Conservation (phyloP, 1,140 invertebrate genomes). For the Scaptomyza montana region DNA sequence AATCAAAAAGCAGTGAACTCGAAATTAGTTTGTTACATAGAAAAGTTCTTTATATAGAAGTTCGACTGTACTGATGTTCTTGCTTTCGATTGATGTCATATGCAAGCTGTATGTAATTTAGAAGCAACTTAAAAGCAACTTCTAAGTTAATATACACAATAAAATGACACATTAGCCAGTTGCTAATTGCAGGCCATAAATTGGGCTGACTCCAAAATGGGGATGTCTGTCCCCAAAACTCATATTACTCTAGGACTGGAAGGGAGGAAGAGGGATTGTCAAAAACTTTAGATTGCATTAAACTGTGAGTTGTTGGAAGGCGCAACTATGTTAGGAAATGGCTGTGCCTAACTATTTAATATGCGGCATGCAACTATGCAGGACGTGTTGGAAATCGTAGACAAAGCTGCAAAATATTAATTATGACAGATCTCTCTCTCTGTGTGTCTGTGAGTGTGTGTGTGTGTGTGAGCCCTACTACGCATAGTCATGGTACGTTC, state of each 20-base stretch:
- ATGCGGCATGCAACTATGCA: conserved; percentile 61
- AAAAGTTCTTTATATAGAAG: too few species aligned
- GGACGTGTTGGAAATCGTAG: conserved; percentile 54
- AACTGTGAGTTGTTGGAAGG: conserved; percentile 36
- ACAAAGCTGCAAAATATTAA: conserved; percentile 77
- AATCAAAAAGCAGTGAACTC: too few species aligned
- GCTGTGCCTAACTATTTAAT: conserved; percentile 57
- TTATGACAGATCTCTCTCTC: conserved; percentile 69
- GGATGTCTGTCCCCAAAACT: conserved; percentile 15
- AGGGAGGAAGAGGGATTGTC: conserved; percentile 24
- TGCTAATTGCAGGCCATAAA: conserved; percentile 78
- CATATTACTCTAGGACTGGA: neutral
- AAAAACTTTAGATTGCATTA: conserved; percentile 73
- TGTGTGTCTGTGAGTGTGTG: neutral
- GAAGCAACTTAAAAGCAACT: conserved; percentile 33
- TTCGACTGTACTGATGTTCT: too few species aligned
- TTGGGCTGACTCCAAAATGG: conserved; percentile 25
- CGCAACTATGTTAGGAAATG: conserved; percentile 36
- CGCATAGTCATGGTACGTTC: conserved; percentile 26
- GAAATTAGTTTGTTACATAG: too few species aligned
- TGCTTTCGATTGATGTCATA: neutral
- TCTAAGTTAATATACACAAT: conserved; percentile 45
- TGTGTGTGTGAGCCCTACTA: conserved; percentile 14
- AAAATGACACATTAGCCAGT: conserved; percentile 77
- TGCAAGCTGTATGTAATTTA: conserved; percentile 8